These are phyloP conservation scores for Austrofundulus limnaeus DNA, from an alignment of 2,113 vertebrate species.

Conservation along the genomic window DNA sequence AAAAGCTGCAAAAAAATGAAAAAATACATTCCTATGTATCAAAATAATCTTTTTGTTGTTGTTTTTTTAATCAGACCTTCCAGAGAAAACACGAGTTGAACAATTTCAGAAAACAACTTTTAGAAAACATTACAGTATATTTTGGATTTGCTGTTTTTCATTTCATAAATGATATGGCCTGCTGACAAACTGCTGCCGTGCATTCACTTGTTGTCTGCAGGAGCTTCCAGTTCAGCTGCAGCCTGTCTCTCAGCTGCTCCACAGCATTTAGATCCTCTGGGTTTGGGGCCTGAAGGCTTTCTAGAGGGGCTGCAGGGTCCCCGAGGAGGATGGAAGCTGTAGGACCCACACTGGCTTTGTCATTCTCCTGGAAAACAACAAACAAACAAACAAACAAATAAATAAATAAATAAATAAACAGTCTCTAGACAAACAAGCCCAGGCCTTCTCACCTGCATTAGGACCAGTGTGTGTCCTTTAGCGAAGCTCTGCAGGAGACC, in stretches of 20 bases:
- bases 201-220: constrained; percentile 63
- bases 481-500: constrained; percentile 82
- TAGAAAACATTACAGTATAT: neutral
- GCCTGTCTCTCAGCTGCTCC: constrained; percentile 63
- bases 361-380: constrained; percentile 47
- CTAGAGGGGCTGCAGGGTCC: constrained; percentile 56
- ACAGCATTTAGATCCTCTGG: constrained; percentile 56
- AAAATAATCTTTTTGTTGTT: too few relatives aligned
- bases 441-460: constrained; percentile 82
- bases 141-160: neutral
- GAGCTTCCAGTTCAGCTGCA: constrained; percentile 71
- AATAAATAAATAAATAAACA: too few relatives aligned
- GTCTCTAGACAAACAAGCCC: neutral
- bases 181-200: neutral
- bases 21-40: too few relatives aligned
- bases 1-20: too few relatives aligned
- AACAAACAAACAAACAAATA: too few relatives aligned
- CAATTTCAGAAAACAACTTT: constrained; percentile 17
- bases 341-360: constrained; percentile 40
- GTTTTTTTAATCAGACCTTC: too few relatives aligned
- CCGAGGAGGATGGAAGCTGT: constrained; percentile 73
- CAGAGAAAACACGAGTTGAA: neutral
- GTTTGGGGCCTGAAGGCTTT: constrained; percentile 40
- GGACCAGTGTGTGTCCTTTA: constrained; percentile 79
- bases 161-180: neutral